Evolutionary conservation across 2,797 vertebrate species (phyloP), one percentile per base, ranked within the genome.

Genomic region (Cygnus olor): DNA sequence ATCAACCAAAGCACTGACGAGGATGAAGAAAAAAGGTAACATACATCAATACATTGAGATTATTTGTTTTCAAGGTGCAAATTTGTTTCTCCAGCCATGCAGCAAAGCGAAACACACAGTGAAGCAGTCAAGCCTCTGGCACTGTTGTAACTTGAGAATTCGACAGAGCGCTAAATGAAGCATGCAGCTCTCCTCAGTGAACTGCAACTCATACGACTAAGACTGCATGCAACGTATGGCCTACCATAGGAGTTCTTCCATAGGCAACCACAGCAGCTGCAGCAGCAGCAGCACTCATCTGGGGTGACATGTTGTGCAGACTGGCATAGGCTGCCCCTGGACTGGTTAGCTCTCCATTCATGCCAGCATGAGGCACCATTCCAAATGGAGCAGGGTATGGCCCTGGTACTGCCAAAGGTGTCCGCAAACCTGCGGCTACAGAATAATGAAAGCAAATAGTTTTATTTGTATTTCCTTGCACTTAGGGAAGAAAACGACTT

Each of bases 231-330:
- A 94, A 76, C 0, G 40, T 90, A 76, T 85, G 69, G 73, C 98
- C 89, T 98, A 99, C 99, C 99, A 99, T 99, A 15, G 99, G 99
- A 77, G 99, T 99, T 61, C 99, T 98, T 73, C 99, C 99, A 25
- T 99, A 99, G 5, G 99, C 99, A 84, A 99, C 99, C 38, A 99
- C 99, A 0, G 99, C 98, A 5, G 98, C 98, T 2, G 98, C 99
- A 0, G 99, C 99, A 0, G 99, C 98, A 1, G 98, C 99, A 5
- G 98, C 99, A 25, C 99, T 99, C 99, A 99, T 99, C 97, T 99
- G 99, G 27, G 99, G 99, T 17, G 99, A 99, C 98, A 99, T 99
- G 98, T 98, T 99, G 98, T 99, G 99, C 19, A 99, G 98, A 78
- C 99, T 98, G 70, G 99, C 99, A 30, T 99, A 99, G 10, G 98